These are phyloP conservation scores for Lasioglossum figueresi DNA, from an alignment of 2,888 invertebrate species.

Conservation along the genomic window DNA sequence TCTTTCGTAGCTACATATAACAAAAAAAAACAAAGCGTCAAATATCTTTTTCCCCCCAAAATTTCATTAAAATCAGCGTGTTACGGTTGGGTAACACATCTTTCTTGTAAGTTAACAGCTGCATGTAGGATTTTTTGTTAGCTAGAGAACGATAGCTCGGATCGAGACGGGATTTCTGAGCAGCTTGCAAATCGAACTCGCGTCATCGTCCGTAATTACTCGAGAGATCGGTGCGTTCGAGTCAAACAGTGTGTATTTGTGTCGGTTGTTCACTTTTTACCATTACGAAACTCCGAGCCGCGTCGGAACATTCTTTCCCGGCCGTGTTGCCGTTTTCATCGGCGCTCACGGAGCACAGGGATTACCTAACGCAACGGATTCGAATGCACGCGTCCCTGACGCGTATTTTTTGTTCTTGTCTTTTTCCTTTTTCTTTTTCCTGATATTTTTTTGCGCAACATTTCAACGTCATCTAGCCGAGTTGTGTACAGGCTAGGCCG, in stretches of 20 bases:
- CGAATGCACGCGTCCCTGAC: conserved; percentile 9
- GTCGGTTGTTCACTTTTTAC: neutral
- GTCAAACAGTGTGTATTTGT: neutral
- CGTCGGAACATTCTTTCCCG: neutral
- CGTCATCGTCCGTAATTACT: neutral
- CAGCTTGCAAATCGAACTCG: neutral
- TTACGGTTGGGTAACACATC: no score
- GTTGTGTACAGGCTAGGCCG: neutral
- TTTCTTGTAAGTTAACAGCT: no score
- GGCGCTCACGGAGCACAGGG: neutral
- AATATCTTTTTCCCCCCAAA: no score
- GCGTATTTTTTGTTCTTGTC: neutral
- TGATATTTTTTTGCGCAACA: neutral
- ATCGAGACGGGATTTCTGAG: neutral
- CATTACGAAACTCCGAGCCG: neutral
- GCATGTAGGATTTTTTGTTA: no score
- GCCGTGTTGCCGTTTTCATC: neutral
- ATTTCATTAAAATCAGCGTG: no score
- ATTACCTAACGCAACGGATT: conserved; percentile 2
- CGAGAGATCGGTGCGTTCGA: conserved; percentile 14
- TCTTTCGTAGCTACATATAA: no score
- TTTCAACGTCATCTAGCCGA: neutral
- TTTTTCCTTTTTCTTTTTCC: neutral
- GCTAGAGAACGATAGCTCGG: neutral
- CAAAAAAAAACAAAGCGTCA: no score